phyloP scores from a whole-genome alignment of 2,888 invertebrate species.

The Drosophila mettleri region DNA sequence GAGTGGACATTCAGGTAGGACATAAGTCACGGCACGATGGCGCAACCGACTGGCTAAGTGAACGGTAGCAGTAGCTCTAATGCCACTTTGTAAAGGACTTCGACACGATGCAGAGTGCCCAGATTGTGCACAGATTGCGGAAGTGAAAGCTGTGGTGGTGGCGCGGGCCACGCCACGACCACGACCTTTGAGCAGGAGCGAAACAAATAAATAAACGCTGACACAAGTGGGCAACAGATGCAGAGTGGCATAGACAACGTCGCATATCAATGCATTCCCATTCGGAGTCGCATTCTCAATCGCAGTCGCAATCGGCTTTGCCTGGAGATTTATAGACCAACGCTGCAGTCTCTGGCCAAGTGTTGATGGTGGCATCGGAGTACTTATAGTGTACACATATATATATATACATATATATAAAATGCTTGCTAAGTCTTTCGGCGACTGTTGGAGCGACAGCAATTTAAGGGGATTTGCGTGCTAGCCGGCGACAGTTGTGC shows the following conservation, averaged over 20 bases:
- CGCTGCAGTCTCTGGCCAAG: slow-evolving; percentile 35
- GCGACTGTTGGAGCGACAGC: slow-evolving; percentile 52
- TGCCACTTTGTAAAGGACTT: slow-evolving; percentile 57
- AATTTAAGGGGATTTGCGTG: slow-evolving; percentile 74
- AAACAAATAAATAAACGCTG: slow-evolving; percentile 67
- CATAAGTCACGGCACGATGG: slow-evolving; percentile 50
- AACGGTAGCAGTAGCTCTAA: slow-evolving; percentile 56
- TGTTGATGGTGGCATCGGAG: slow-evolving; percentile 22
- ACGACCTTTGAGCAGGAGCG: slow-evolving; percentile 29
- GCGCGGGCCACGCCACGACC: background rate
- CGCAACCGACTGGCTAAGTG: slow-evolving; percentile 47
- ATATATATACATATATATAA: slow-evolving; percentile 44
- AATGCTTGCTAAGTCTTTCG: slow-evolving; percentile 37
- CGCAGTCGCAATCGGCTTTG: slow-evolving; percentile 73
- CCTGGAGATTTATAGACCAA: slow-evolving; percentile 68
- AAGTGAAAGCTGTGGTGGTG: slow-evolving; percentile 10
- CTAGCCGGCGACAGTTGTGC: slow-evolving; percentile 55
- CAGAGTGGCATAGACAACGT: slow-evolving; percentile 54
- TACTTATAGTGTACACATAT: slow-evolving; percentile 23
- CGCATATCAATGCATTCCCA: slow-evolving; percentile 67
- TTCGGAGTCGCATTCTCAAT: slow-evolving; percentile 15
- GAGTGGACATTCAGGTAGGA: slow-evolving; percentile 14
- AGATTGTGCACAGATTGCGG: slow-evolving; percentile 46
- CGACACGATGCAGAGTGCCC: slow-evolving; percentile 39
- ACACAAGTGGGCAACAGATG: slow-evolving; percentile 17